These are phyloP conservation scores for Collichthys lucidus DNA, from an alignment of 2,113 vertebrate species.

Conservation along the genomic window DNA sequence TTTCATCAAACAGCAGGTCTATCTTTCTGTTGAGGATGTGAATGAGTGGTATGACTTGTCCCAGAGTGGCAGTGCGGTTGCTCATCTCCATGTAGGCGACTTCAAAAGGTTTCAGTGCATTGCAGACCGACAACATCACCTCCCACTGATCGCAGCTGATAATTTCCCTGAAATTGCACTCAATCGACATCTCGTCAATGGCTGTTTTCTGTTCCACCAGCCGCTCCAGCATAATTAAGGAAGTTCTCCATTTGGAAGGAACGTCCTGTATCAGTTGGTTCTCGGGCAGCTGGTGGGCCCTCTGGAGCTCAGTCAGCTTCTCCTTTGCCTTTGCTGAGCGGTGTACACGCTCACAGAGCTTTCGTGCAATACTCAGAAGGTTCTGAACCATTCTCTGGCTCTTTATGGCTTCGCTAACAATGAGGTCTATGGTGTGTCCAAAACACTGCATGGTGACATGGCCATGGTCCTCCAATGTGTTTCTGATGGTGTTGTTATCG, in stretches of 20 bases:
- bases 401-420: slow-evolving; percentile 96
- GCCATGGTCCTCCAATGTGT: slow-evolving; percentile 90
- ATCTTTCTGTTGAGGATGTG: slow-evolving; percentile 96
- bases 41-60: slow-evolving; percentile 97
- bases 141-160: slow-evolving; percentile 99
- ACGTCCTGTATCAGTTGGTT: slow-evolving; percentile 94
- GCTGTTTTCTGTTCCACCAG: slow-evolving; percentile 95
- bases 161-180: slow-evolving; percentile 95
- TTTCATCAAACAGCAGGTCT: slow-evolving; percentile 96
- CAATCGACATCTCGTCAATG: slow-evolving; percentile 92
- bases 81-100: slow-evolving; percentile 95
- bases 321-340: slow-evolving; percentile 92
- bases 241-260: slow-evolving; percentile 94
- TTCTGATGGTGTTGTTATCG: slow-evolving; percentile 89
- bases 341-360: slow-evolving; percentile 94
- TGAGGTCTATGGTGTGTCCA: slow-evolving; percentile 92
- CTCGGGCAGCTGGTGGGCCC: slow-evolving; percentile 88
- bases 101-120: slow-evolving; percentile 94
- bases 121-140: slow-evolving; percentile 96
- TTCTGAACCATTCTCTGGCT: slow-evolving; percentile 98
- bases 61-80: slow-evolving; percentile 90
- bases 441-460: slow-evolving; percentile 93
- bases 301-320: slow-evolving; percentile 91
- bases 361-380: slow-evolving; percentile 94
- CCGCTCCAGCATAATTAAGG: slow-evolving; percentile 95